Percentiles rank a stretch among this genome's conserved stretches.
phyloP scores from a whole-genome alignment of 2,888 invertebrate genomes.

The Lysandra bellargus region DNA sequence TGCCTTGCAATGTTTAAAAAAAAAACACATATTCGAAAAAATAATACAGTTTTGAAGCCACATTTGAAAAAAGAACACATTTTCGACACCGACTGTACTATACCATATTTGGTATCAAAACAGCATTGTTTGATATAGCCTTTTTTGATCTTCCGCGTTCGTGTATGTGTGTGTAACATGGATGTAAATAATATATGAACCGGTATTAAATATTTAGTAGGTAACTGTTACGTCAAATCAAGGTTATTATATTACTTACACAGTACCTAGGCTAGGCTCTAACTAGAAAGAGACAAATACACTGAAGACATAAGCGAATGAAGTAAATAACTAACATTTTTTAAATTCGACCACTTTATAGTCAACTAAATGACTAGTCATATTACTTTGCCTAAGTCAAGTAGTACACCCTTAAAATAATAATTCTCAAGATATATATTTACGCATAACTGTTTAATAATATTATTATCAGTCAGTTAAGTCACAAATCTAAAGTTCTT shows the following conservation, averaged over 20 bases:
- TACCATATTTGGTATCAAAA: constrained; percentile 15
- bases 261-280: not conserved
- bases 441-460: too few species aligned
- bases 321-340: too few species aligned
- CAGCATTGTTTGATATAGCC: constrained; percentile 8
- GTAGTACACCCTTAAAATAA: too few species aligned
- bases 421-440: too few species aligned
- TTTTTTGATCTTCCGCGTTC: constrained; percentile 24
- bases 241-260: constrained; percentile 1
- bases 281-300: too few species aligned
- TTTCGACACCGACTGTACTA: not conserved
- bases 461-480: too few species aligned
- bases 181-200: constrained; percentile 5
- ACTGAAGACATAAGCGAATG: too few species aligned
- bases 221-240: not conserved
- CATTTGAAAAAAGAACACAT: not conserved
- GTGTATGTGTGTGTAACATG: not conserved
- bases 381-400: too few species aligned
- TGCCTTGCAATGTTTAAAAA: too few species aligned
- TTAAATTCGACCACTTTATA: too few species aligned
- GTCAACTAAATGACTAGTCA: too few species aligned
- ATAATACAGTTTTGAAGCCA: not conserved
- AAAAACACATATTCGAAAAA: not conserved
- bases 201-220: not conserved
- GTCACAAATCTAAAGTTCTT: too few species aligned